Evolutionary conservation across 2,888 invertebrate species (phyloP).

Genomic region (Strigamia crassipes): DNA sequence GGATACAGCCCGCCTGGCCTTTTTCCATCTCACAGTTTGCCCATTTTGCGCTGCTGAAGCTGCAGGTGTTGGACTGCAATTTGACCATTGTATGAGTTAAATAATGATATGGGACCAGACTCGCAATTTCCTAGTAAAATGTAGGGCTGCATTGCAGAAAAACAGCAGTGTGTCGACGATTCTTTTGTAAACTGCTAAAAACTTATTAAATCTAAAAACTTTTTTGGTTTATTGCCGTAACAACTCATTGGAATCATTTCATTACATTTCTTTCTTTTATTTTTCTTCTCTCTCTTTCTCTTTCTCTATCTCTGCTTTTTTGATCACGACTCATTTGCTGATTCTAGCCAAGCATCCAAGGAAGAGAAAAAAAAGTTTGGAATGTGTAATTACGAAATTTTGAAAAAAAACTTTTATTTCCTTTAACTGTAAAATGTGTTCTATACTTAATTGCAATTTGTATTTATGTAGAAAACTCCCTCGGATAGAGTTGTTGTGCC

Average conservation of each 20-base stretch:
- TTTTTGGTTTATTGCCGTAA: background rate
- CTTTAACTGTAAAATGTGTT: conserved; percentile 7
- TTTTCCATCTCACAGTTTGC: background rate
- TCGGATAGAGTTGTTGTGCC: background rate
- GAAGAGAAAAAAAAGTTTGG: background rate
- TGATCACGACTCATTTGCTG: conserved; percentile 10
- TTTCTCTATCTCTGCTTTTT: background rate
- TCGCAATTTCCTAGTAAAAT: background rate
- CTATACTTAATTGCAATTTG: background rate
- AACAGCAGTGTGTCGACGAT: background rate
- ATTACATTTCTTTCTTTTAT: background rate
- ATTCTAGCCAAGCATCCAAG: background rate
- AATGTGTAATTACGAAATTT: background rate
- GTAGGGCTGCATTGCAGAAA: background rate
- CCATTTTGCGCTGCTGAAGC: background rate
- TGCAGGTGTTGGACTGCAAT: conserved; percentile 2
- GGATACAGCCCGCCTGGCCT: background rate
- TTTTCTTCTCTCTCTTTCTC: background rate
- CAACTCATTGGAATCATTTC: background rate
- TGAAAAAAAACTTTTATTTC: background rate
- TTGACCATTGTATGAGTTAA: conserved; percentile 10
- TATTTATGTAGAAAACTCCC: background rate
- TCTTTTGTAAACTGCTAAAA: background rate
- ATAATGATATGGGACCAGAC: background rate
- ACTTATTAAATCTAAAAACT: conserved; percentile 7